phyloP scores from a whole-genome alignment of 2,113 vertebrate species.

The Cygnus atratus region DNA sequence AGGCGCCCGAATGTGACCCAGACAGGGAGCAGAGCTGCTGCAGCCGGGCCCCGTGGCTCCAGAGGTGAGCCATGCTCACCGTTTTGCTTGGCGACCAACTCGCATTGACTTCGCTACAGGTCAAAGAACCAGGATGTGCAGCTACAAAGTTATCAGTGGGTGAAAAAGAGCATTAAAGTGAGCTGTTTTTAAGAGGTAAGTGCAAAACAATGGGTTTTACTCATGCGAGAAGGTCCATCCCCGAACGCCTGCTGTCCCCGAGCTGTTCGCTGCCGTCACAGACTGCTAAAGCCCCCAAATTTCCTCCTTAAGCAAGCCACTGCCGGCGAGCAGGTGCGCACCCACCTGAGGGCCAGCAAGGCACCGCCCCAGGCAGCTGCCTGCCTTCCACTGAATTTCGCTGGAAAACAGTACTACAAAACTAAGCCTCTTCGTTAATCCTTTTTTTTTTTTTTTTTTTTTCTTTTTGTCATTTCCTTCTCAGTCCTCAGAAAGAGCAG shows the following conservation, averaged over 20 bases:
- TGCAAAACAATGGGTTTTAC: neutral
- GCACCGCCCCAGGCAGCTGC: neutral
- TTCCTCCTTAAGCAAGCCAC: no score
- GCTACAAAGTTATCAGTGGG: neutral
- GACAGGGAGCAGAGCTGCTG: no score
- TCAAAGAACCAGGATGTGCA: neutral
- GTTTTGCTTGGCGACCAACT: neutral
- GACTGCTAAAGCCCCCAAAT: neutral
- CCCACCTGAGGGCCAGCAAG: neutral
- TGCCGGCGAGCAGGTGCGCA: neutral
- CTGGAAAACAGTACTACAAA: neutral
- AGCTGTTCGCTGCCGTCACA: neutral
- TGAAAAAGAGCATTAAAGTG: neutral
- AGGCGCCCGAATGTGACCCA: neutral
- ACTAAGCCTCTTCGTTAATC: neutral
- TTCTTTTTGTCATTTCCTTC: neutral
- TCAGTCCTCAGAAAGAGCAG: neutral
- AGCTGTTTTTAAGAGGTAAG: neutral
- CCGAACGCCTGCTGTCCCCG: neutral
- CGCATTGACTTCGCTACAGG: neutral
- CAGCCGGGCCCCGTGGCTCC: no score
- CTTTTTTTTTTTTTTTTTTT: neutral
- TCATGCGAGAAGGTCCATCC: neutral
- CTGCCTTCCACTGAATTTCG: neutral
- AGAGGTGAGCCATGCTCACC: neutral